Conservation (phyloP, 2,797 vertebrate species). For the Echeneis naucrates region DNA sequence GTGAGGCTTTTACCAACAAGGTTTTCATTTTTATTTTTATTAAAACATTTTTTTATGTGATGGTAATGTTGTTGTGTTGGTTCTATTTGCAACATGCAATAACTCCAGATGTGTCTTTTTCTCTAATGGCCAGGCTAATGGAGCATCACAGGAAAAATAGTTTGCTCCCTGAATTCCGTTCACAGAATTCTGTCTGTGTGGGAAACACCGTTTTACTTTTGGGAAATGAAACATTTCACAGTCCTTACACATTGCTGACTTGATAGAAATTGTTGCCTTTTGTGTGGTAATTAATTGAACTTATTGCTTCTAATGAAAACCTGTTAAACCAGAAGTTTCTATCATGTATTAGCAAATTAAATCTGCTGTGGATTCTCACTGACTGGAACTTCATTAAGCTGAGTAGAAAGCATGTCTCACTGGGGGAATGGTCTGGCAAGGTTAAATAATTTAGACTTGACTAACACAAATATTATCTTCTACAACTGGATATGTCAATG, state of each 20-base stretch:
- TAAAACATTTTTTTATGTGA: slow-evolving; percentile 21
- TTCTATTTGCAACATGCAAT: slow-evolving; percentile 7
- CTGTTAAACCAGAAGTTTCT: background rate
- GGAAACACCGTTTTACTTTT: background rate
- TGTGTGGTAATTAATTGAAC: background rate
- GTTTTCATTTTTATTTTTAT: slow-evolving; percentile 8
- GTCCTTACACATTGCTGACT: background rate
- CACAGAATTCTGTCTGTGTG: background rate
- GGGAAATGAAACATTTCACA: background rate
- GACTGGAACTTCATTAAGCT: slow-evolving; percentile 5
- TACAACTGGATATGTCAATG: slow-evolving; percentile 20
- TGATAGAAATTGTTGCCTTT: background rate
- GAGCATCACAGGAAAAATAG: background rate
- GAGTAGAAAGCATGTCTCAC: background rate
- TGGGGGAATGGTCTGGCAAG: background rate
- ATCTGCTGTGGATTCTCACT: slow-evolving; percentile 12
- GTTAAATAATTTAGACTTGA: slow-evolving; percentile 41
- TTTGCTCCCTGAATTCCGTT: background rate
- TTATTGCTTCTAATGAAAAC: slow-evolving; percentile 2
- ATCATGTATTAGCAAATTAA: slow-evolving; percentile 26
- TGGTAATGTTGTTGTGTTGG: background rate
- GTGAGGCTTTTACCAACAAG: slow-evolving; percentile 49
- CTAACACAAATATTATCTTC: slow-evolving; percentile 10
- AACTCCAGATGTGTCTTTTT: slow-evolving; percentile 5
- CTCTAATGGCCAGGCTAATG: background rate